phyloP scores from a whole-genome alignment of 2,888 invertebrate species.

The Drosophila neotestacea region DNA sequence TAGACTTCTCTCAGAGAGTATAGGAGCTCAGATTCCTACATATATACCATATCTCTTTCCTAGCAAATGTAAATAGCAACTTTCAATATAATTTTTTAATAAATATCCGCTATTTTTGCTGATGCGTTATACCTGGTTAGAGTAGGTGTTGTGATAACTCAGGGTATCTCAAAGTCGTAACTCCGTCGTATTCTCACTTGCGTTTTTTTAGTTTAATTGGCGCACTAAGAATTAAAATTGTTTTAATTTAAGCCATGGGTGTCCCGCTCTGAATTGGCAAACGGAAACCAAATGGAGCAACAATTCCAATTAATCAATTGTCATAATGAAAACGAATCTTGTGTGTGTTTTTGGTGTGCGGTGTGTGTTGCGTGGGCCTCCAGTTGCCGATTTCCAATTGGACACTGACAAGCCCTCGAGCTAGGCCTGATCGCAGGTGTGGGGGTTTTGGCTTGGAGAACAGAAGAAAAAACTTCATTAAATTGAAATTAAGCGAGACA shows the following conservation, averaged over 20 bases:
- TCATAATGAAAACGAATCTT: constrained; percentile 61
- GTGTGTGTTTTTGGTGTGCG: constrained; percentile 3
- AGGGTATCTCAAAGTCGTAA: not conserved
- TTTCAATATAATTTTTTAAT: too few relatives aligned
- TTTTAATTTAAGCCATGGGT: constrained; percentile 42
- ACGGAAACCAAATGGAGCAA: constrained; percentile 47
- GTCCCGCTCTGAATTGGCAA: constrained; percentile 59
- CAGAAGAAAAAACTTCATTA: constrained; percentile 53
- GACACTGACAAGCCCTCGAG: constrained; percentile 53
- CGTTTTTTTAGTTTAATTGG: constrained; percentile 50
- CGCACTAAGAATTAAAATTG: constrained; percentile 45
- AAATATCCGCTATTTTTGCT: too few relatives aligned
- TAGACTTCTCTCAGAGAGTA: too few relatives aligned
- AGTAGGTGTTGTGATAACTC: too few relatives aligned
- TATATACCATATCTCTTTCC: too few relatives aligned
- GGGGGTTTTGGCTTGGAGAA: constrained; percentile 15
- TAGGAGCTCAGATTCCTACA: too few relatives aligned
- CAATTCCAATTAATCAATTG: constrained; percentile 71
- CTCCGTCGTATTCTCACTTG: not conserved
- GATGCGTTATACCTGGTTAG: too few relatives aligned
- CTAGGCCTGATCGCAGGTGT: constrained; percentile 37
- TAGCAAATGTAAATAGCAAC: too few relatives aligned
- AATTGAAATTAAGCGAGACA: constrained; percentile 55
- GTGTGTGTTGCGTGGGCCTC: constrained; percentile 52
- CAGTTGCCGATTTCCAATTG: constrained; percentile 40